Percentiles rank a stretch among this genome's conserved stretches.
Conservation (phyloP, 2,888 invertebrate genomes). For the Eledona agricola region DNA sequence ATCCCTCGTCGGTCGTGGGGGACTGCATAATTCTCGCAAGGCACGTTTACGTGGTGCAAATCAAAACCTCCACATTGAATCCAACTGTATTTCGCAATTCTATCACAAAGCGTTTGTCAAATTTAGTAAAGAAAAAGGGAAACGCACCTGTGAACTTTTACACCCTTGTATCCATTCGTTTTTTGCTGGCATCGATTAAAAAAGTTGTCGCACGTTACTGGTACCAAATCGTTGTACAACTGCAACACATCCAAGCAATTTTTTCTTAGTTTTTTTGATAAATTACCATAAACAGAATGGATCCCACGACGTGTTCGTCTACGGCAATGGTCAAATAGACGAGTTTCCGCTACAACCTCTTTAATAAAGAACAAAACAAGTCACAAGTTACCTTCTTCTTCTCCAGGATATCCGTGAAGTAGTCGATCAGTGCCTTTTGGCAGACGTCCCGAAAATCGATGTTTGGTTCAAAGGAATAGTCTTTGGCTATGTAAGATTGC, state of each 20-base stretch:
- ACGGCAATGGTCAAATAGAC: constrained; percentile 67
- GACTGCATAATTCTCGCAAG: constrained; percentile 75
- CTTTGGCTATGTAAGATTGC: constrained; percentile 60
- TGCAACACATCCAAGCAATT: constrained; percentile 48
- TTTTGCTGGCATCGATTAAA: constrained; percentile 65
- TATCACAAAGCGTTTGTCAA: constrained; percentile 33
- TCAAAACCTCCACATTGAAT: constrained; percentile 72
- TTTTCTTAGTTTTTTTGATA: constrained; percentile 4
- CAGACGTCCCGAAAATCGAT: constrained; percentile 64
- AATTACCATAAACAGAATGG: constrained; percentile 69
- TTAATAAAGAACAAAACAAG: too few species aligned
- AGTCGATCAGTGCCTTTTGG: constrained; percentile 61
- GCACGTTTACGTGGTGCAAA: constrained; percentile 60
- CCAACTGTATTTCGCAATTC: constrained; percentile 76
- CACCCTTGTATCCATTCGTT: constrained; percentile 65
- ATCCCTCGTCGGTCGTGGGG: constrained; percentile 73
- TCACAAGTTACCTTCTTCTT: constrained; percentile 44
- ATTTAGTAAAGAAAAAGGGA: not conserved
- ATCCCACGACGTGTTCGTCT: constrained; percentile 62
- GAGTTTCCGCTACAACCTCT: constrained; percentile 69
- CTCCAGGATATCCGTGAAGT: constrained; percentile 59
- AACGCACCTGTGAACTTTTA: constrained; percentile 66
- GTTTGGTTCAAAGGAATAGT: constrained; percentile 62
- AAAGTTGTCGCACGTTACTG: constrained; percentile 68
- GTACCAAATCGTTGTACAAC: constrained; percentile 69